phyloP scores from a whole-genome alignment of 2,888 invertebrate genomes.

The Nymphalis urticae region DNA sequence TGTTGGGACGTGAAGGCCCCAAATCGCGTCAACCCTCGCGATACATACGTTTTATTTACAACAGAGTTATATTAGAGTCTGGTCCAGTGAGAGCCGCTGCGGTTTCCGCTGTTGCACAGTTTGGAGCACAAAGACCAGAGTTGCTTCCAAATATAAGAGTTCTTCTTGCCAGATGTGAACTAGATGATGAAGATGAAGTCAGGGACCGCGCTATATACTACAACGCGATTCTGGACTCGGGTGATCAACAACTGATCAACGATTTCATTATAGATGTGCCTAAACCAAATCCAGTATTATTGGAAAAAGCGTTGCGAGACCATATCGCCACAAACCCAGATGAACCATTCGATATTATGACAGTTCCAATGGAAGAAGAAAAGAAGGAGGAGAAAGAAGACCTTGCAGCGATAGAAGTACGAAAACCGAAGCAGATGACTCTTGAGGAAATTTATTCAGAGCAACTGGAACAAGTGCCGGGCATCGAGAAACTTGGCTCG shows the following conservation, averaged over 20 bases:
- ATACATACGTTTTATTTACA: slow-evolving; percentile 92
- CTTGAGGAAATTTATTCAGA: slow-evolving; percentile 93
- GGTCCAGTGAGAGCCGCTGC: slow-evolving; percentile 98
- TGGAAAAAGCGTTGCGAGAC: slow-evolving; percentile 93
- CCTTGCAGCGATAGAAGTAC: slow-evolving; percentile 85
- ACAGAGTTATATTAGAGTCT: slow-evolving; percentile 96
- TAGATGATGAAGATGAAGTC: slow-evolving; percentile 99
- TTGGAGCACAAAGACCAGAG: slow-evolving; percentile 94
- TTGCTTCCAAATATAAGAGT: slow-evolving; percentile 86
- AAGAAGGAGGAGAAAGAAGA: slow-evolving; percentile 90
- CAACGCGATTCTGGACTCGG: slow-evolving; percentile 89
- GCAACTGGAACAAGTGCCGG: slow-evolving; percentile 90
- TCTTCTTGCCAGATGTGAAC: slow-evolving; percentile 91
- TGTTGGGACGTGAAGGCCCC: slow-evolving; percentile 98
- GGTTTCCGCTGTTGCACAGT: slow-evolving; percentile 98
- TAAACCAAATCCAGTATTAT: slow-evolving; percentile 91
- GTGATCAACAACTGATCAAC: slow-evolving; percentile 86
- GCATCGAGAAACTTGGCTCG: slow-evolving; percentile 91
- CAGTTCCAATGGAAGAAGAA: slow-evolving; percentile 93
- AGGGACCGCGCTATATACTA: slow-evolving; percentile 98
- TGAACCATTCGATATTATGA: slow-evolving; percentile 90
- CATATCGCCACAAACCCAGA: slow-evolving; percentile 88
- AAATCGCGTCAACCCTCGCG: slow-evolving; percentile 95
- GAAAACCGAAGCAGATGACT: slow-evolving; percentile 92
- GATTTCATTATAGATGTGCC: slow-evolving; percentile 89